phyloP scores from a whole-genome alignment of 1,140 invertebrate genomes.

The Sesamia nonagrioides region DNA sequence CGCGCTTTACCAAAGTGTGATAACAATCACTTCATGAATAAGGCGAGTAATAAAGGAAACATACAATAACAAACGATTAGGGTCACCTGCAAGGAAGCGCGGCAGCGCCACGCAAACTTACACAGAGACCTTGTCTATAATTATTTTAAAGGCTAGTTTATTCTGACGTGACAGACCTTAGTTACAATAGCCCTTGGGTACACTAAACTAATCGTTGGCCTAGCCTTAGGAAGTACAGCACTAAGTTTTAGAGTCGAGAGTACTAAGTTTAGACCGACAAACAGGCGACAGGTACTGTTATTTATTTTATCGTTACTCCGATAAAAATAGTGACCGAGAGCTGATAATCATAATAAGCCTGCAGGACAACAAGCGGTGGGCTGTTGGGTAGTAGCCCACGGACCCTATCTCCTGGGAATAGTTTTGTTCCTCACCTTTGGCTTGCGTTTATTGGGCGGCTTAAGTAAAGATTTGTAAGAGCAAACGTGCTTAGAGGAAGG shows the following conservation, averaged over 20 bases:
- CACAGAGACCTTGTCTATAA: too few species aligned
- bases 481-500: too few species aligned
- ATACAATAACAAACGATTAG: slow-evolving; percentile 27
- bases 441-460: too few species aligned
- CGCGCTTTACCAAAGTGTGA: slow-evolving; percentile 6
- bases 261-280: too few species aligned
- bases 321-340: background rate
- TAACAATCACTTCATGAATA: slow-evolving; percentile 27
- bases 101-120: too few species aligned
- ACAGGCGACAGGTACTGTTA: background rate
- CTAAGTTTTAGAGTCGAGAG: slow-evolving; percentile 5
- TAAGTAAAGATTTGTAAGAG: too few species aligned
- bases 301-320: background rate
- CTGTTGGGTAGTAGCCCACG: too few species aligned
- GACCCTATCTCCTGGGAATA: too few species aligned
- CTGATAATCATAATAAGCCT: too few species aligned
- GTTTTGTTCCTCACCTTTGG: too few species aligned
- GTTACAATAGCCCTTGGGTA: background rate
- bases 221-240: background rate
- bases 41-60: background rate
- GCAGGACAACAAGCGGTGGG: too few species aligned
- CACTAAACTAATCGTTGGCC: background rate
- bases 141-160: background rate
- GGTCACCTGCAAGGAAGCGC: background rate
- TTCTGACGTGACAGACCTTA: background rate